These are phyloP conservation scores for Rosalia funebris DNA, from an alignment of 2,888 invertebrate genomes.

Conservation along the genomic window DNA sequence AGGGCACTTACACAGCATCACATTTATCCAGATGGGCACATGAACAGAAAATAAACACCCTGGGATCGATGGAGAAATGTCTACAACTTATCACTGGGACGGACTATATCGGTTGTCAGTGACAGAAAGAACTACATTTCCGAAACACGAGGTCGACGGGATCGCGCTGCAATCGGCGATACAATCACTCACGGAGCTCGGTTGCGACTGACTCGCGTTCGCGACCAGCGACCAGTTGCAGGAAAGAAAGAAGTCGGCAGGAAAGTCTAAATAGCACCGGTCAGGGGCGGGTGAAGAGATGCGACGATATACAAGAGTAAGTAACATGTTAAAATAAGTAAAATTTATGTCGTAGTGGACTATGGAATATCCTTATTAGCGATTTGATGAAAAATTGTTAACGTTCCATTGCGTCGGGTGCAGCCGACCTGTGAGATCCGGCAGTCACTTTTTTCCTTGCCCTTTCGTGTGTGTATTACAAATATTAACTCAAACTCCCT, in stretches of 20 bases:
- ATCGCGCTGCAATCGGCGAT: slow-evolving; percentile 25
- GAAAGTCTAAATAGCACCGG: slow-evolving; percentile 26
- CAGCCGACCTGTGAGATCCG: no score
- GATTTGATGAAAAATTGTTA: no score
- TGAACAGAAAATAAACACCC: background rate
- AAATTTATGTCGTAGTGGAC: no score
- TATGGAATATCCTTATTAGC: no score
- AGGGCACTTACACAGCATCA: slow-evolving; percentile 25
- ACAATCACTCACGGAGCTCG: slow-evolving; percentile 29
- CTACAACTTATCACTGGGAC: slow-evolving; percentile 25
- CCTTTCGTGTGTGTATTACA: no score
- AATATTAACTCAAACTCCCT: no score
- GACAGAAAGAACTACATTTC: slow-evolving; percentile 46
- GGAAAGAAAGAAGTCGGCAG: slow-evolving; percentile 29
- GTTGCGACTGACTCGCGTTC: slow-evolving; percentile 25
- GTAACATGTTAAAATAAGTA: no score
- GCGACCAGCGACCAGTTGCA: slow-evolving; percentile 5
- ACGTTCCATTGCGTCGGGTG: no score
- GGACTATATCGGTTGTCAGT: slow-evolving; percentile 9
- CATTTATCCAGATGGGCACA: slow-evolving; percentile 15
- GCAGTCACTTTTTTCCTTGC: no score
- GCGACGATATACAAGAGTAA: no score
- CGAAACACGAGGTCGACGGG: slow-evolving; percentile 41
- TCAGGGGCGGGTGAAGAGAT: slow-evolving; percentile 26
- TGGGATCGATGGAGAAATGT: slow-evolving; percentile 18